These are phyloP conservation scores for Oscheius sp. DNA, from an alignment of 2,888 invertebrate genomes.

Conservation along the genomic window DNA sequence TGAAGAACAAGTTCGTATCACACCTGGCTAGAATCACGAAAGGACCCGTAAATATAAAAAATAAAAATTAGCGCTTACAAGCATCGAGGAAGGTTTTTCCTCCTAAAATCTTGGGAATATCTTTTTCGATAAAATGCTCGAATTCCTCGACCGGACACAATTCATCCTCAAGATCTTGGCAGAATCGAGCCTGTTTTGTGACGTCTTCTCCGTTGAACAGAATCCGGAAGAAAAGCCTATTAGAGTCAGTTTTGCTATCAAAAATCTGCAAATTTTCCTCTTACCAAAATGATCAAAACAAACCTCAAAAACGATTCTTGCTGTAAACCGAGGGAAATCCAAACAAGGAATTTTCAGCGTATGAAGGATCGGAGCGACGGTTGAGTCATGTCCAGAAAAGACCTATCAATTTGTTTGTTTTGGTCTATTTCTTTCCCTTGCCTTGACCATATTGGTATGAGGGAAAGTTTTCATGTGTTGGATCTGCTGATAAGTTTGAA, in stretches of 20 bases:
- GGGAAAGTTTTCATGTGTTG: slow-evolving; percentile 35
- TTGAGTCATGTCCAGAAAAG: slow-evolving; percentile 54
- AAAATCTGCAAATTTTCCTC: slow-evolving; percentile 20
- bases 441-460: slow-evolving; percentile 46
- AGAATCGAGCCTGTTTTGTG: slow-evolving; percentile 42
- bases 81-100: not conserved
- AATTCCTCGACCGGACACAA: slow-evolving; percentile 31
- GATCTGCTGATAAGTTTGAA: slow-evolving; percentile 32
- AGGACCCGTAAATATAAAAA: slow-evolving; percentile 4
- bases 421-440: not conserved
- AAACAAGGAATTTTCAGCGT: slow-evolving; percentile 45
- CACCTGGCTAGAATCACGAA: not conserved
- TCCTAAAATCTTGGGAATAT: not conserved
- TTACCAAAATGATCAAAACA: not conserved
- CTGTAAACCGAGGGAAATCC: slow-evolving; percentile 81
- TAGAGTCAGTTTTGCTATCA: not conserved
- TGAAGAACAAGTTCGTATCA: not conserved
- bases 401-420: slow-evolving; percentile 30
- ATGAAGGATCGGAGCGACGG: slow-evolving; percentile 49
- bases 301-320: slow-evolving; percentile 86
- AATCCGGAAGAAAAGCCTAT: slow-evolving; percentile 33
- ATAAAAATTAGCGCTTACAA: not conserved
- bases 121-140: slow-evolving; percentile 27
- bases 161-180: slow-evolving; percentile 33
- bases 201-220: slow-evolving; percentile 47